Base-by-base conservation (phyloP, 2,797 vertebrate genomes). In the Forpus xanthops region DNA sequence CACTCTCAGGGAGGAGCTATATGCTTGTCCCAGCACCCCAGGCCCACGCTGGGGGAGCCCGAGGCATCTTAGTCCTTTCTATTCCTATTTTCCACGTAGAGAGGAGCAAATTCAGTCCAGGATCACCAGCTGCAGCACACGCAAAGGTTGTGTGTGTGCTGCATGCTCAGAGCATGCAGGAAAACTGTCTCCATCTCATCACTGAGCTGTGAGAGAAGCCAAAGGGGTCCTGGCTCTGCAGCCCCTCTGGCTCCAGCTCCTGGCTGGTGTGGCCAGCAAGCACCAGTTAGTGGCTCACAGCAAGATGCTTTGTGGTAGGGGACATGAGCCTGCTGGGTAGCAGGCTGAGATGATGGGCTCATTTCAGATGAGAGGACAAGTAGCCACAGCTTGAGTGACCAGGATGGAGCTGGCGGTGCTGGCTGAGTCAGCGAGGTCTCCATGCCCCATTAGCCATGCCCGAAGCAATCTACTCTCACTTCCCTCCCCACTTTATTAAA, bases 1-100 rank as follows among this genome's bases (percentile, higher is more conserved):
- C 95, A 98, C 97, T 98, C 98, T 98, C 96, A 97, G 98, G 98
- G 96, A 97, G 98, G 97, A 98, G 98, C 98, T 98, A 96, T 98
- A 96, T 97, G 98, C 97, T 96, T 96, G 97, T 97, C 97, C 97
- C 91, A 90, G 96, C 94, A 97, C 97, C 97, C 98, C 97, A 97
- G 81, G 68, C 87, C 97, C 91, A 94, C 95, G 80, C 97, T 96
- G 98, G 96, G 96, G 96, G 97, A 98, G 97, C 97, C 97, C 81
- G 53, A 96, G 96, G 96, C 97, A 96, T 96, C 82, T 87, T 33
- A 84, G 97, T 94, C 96, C 83, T 39, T 96, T 97, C 67, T 96
- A 86, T 42, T 80, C 45, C 50, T 13, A 41, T 90, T n/a, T 84
- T 52, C 44, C 50, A 76, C 41, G 62, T 14, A 61, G 68, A 83